Evolutionary conservation across 2,888 invertebrate species (phyloP), one percentile per base, ranked within the genome.

Genomic region (Hanleya hanleyi): DNA sequence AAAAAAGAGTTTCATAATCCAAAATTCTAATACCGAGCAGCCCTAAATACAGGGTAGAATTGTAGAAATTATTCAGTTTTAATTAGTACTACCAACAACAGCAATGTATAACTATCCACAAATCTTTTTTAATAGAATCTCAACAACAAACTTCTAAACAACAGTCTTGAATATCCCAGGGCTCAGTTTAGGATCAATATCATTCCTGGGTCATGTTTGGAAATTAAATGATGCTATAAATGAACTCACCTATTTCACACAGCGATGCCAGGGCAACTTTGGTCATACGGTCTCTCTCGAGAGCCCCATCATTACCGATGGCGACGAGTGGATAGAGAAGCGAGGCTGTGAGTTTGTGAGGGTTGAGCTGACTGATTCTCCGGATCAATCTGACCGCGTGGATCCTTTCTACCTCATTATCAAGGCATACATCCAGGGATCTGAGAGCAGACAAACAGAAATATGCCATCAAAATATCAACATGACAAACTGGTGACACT

Each of bases 331-430:
- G 95, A 75, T 96, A 93, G 64, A 95, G 93, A 78, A 98, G 91
- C 1, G 94, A 94, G 9, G 93, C 92, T 83, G 96, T 95, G 77
- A 97, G 94, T 80, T 92, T 91, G 70, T 92, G 91, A 0, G 95
- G 94, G 41, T 93, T 92, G 87, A 93, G 92, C 85, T 92, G 92
- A 66, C 95, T 90, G 82, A 95, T 93, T 88, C 92, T 92, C 67
- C 96, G 92, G 71, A 96, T 95, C 75, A 98, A 93, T 84, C 97
- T 94, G 83, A 98, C 92, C 0, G 96, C 97, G 91, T 98, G 98
- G 69, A 96, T 94, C 57, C 97, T 93, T 90, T 98, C 98, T 50
- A 92, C 89, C 74, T 92, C 91, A 91, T 97, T 97, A 84, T 95
- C 95, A 65, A 97, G 92, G 91, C 95, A 94, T 77, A 98, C 92